These are phyloP conservation scores for Hippocampus barbouri DNA, from an alignment of 2,113 vertebrate genomes.

Conservation along the genomic window DNA sequence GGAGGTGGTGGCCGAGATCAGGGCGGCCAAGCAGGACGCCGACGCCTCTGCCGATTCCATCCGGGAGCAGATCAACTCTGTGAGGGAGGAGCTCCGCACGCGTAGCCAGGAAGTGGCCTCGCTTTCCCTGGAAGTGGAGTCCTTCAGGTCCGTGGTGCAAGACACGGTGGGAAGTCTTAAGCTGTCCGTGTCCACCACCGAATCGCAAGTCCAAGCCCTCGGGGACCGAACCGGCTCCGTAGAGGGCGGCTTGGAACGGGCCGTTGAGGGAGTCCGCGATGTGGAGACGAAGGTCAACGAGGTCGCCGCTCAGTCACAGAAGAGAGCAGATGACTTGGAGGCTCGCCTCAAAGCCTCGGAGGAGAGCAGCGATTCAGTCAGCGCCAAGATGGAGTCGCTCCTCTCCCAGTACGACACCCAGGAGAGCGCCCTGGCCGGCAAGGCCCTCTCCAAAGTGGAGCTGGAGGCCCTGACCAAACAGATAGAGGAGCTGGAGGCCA, in stretches of 20 bases:
- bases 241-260: conserved; percentile 62
- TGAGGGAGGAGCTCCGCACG: conserved; percentile 84
- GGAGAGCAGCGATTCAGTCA: conserved; percentile 64
- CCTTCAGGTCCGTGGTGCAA: conserved; percentile 75
- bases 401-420: conserved; percentile 68
- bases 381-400: conserved; percentile 67
- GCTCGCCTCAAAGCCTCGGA: conserved; percentile 72
- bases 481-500: conserved; percentile 68
- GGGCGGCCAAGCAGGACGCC: conserved; percentile 61
- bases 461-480: conserved; percentile 46
- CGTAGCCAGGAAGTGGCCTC: conserved; percentile 85
- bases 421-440: conserved; percentile 59
- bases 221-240: conserved; percentile 68
- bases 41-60: conserved; percentile 72
- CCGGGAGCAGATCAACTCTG: conserved; percentile 75
- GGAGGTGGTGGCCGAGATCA: conserved; percentile 73
- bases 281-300: conserved; percentile 55
- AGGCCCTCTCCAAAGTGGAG: conserved; percentile 41
- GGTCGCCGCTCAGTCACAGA: conserved; percentile 58
- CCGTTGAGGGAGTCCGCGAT: conserved; percentile 42
- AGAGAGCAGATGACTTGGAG: conserved; percentile 69
- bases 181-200: conserved; percentile 68
- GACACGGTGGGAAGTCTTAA: conserved; percentile 75
- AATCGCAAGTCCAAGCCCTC: conserved; percentile 65
- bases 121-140: conserved; percentile 80